Evolutionary conservation across 1,140 invertebrate species (phyloP).

Genomic region (Brachionus angularis): DNA sequence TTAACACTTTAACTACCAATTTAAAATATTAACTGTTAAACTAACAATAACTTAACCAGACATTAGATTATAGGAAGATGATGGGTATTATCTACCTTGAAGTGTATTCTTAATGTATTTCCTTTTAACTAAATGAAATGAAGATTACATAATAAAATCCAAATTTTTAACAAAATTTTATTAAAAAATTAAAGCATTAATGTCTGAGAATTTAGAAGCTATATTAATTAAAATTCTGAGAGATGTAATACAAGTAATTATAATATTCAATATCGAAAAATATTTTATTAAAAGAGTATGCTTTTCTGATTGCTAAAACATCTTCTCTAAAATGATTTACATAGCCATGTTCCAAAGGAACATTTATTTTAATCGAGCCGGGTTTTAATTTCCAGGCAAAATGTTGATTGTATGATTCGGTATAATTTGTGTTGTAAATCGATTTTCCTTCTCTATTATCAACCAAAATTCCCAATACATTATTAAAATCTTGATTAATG

Average conservation of each 20-base stretch:
- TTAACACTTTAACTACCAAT: too few species aligned
- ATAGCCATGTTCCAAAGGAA: neutral
- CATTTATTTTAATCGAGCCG: neutral
- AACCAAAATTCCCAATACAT: neutral
- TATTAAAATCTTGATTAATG: neutral
- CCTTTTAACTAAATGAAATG: too few species aligned
- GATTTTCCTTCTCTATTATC: constrained; percentile 25
- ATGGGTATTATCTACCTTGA: too few species aligned
- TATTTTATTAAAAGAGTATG: neutral
- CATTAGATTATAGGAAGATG: too few species aligned
- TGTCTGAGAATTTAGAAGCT: too few species aligned
- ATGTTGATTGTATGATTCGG: constrained; percentile 17
- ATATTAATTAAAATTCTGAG: too few species aligned
- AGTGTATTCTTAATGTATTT: too few species aligned
- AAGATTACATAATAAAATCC: too few species aligned
- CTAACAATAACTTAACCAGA: too few species aligned
- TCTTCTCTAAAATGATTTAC: constrained; percentile 15
- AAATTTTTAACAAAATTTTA: too few species aligned
- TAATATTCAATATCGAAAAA: constrained; percentile 24
- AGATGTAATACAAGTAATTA: neutral
- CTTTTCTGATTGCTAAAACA: neutral
- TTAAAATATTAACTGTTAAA: too few species aligned
- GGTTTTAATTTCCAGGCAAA: neutral
- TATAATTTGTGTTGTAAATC: constrained; percentile 6
- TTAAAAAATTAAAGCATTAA: too few species aligned